These are phyloP conservation scores for Oenanthe oenanthe DNA, from an alignment of 2,113 vertebrate genomes.

Conservation along the genomic window DNA sequence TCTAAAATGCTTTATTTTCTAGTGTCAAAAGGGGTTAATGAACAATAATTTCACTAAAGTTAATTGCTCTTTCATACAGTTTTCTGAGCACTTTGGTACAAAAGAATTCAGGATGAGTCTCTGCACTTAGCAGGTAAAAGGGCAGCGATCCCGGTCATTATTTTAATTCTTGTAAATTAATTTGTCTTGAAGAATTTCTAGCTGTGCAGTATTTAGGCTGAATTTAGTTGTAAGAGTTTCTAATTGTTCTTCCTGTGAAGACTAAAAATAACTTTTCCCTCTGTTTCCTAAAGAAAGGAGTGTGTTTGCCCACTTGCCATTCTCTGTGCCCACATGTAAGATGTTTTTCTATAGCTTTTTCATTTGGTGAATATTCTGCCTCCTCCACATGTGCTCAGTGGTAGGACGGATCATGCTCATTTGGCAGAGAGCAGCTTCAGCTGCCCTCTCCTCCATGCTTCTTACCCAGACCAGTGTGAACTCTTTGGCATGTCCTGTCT, in stretches of 20 bases:
- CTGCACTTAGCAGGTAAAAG: background rate
- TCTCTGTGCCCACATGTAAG: background rate
- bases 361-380: background rate
- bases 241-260: background rate
- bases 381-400: accelerated
- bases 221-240: background rate
- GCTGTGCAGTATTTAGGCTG: background rate
- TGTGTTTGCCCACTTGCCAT: background rate
- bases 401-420: background rate
- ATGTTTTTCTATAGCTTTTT: background rate
- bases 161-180: background rate
- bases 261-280: background rate
- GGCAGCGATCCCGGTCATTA: background rate
- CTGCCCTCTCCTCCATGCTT: accelerated
- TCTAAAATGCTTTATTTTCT: conserved; percentile 31
- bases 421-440: background rate
- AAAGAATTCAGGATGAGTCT: background rate
- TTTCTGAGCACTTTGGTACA: background rate
- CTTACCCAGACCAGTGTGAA: background rate
- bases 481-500: background rate
- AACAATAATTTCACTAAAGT: background rate
- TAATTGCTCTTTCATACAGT: background rate
- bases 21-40: background rate
- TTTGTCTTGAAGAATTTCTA: background rate
- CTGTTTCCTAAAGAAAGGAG: background rate